Evolutionary conservation across 1,140 invertebrate genomes (phyloP), one percentile per base, ranked within the genome.

Genomic region (Brachionus rotundiformis): DNA sequence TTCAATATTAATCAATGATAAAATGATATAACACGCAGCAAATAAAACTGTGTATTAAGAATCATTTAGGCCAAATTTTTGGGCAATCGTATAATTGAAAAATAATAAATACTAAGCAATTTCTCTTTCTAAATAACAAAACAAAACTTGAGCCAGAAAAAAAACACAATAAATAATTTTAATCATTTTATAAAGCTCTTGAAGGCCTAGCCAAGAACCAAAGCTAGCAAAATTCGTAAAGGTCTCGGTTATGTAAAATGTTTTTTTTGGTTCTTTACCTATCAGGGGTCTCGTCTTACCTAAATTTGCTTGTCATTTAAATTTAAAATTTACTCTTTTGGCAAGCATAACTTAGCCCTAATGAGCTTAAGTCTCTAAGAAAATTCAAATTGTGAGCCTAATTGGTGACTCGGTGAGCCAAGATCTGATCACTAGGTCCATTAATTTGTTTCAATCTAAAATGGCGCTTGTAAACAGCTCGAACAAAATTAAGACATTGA

Each of bases 21-120:
- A 23, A 54, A 54, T 54, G 47, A 54, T 23, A 23, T 19, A 54
- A 54, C 47, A 19, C 16, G 23, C 47, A 54, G 7, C 47, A 54
- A 54, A 54, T 54, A 54, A 54, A 8, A 54, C 47, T 54, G 47
- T 25, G 23, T 16, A 49, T 25, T 25, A 54, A 54, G 47, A 54
- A 54, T 54, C 47, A 25, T 54, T 54, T 54, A 54, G 47, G 16
- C 47, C 7, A 54, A 54, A 54, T 54, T 54, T 54, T n/a, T 16
- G 47, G 47, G 47, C 47, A 54, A 54, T 54, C 47, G 47, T 54
- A 23, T 54, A 54, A 54, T 54, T 54, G 19, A 54, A 54, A 54
- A 54, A 54, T 54, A 54, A 54, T 54, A 54, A 54, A 54, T 54
- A 54, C 47, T 54, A 54, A 54, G 47, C 47, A 54, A 54, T 7